phyloP scores from a whole-genome alignment of 2,113 vertebrate genomes.

The Salvelinus alpinus region DNA sequence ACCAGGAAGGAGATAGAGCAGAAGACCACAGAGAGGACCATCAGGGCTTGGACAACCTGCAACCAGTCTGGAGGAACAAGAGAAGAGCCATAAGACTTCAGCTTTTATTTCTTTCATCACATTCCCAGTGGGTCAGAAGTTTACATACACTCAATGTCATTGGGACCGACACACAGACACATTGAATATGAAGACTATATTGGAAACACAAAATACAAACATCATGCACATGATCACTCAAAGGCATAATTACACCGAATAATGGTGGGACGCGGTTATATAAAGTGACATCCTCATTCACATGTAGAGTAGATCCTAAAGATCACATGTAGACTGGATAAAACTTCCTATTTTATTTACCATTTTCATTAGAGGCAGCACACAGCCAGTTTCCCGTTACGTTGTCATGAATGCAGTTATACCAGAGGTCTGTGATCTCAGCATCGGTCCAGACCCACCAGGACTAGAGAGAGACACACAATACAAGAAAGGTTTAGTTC shows the following conservation, averaged over 20 bases:
- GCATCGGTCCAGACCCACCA: constrained; percentile 82
- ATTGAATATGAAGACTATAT: too few species aligned
- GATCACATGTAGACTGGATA: not conserved
- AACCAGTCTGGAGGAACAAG: constrained; percentile 76
- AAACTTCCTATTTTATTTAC: constrained; percentile 55
- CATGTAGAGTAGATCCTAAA: not conserved
- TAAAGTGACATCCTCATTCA: too few species aligned
- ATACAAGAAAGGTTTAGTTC: not conserved
- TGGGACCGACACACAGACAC: not conserved
- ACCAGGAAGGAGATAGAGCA: constrained; percentile 84
- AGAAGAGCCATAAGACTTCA: not conserved
- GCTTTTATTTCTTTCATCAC: too few species aligned
- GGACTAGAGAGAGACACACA: constrained; percentile 65
- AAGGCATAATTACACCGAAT: too few species aligned
- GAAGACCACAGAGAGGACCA: constrained; percentile 84
- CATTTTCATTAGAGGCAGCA: constrained; percentile 70
- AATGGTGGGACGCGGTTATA: too few species aligned
- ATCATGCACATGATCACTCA: too few species aligned
- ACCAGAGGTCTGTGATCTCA: constrained; percentile 83
- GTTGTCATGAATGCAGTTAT: constrained; percentile 78
- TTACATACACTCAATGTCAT: too few species aligned
- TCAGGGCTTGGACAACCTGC: constrained; percentile 84
- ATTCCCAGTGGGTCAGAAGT: too few species aligned
- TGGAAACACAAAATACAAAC: too few species aligned
- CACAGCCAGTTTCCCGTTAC: constrained; percentile 73